Base-by-base conservation (phyloP, 2,113 vertebrate species). In the Myiozetetes cayanensis region DNA sequence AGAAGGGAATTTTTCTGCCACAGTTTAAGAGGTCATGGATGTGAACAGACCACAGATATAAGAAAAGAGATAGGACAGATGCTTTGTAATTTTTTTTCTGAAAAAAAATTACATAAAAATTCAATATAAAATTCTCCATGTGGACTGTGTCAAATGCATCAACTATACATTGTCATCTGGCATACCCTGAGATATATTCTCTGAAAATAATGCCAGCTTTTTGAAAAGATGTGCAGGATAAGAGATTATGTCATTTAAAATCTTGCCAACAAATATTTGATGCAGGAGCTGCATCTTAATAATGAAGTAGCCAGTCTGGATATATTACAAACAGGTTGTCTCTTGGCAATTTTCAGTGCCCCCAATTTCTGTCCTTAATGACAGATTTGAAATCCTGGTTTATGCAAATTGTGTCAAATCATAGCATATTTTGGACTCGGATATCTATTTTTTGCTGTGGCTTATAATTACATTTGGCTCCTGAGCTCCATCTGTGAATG, bases 321-420 rank as follows among this genome's bases (percentile, higher is more conserved):
- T 59, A n/a, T 5, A 3, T 56, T 75, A 33, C 52, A 55, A 71
- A 84, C 35, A 70, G 41, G 56, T 90, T 62, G 8, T 71, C 88
- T 67, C 88, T 81, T 68, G 58, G 55, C 65, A 88, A 56, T 49
- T 90, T 86, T 58, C 68, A 46, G 10, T 93, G 94, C 49, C 92
- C 94, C 73, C 65, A 46, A 79, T 96, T 96, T 41, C 76, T 89
- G 94, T 90, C 93, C 94, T 96, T 93, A 96, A 87, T 61, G 93
- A 33, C 67, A 88, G 82, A 83, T 92, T 90, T 87, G 39, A 96
- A 96, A 96, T 92, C 85, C 92, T 86, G 86, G 65, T 90, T 94
- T 86, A 89, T 94, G 86, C 83, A 84, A 93, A 94, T 92, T 78
- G 88, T 96, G 92, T 92, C 93, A 96, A 95, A 93, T 90, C 68